Evolutionary conservation across 2,888 invertebrate species (phyloP).

Genomic region (Graphium colonna): DNA sequence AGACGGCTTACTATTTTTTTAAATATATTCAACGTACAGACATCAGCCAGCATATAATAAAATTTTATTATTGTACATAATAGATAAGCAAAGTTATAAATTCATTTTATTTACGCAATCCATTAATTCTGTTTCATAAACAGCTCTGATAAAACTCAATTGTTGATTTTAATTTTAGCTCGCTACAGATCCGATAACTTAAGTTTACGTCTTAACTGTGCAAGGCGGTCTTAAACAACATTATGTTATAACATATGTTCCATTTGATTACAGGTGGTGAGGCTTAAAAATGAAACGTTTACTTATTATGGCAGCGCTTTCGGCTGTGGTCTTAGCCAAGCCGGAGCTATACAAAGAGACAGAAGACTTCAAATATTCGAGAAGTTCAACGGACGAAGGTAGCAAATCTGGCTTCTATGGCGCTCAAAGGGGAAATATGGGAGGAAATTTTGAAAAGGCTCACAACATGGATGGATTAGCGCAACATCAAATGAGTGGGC

Average conservation of each 20-base stretch:
- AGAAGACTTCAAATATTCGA: slow-evolving; percentile 71
- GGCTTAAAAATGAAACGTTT: slow-evolving; percentile 51
- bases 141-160: neutral
- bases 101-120: too few relatives aligned
- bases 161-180: too few relatives aligned
- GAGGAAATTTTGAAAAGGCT: slow-evolving; percentile 71
- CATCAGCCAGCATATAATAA: too few relatives aligned
- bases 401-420: slow-evolving; percentile 67
- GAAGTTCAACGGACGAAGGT: slow-evolving; percentile 73
- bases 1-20: too few relatives aligned
- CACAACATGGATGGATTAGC: slow-evolving; percentile 73
- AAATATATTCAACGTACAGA: too few relatives aligned
- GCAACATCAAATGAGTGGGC: slow-evolving; percentile 69
- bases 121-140: too few relatives aligned
- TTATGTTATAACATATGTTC: neutral
- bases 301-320: slow-evolving; percentile 48
- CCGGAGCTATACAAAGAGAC: slow-evolving; percentile 69
- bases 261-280: slow-evolving; percentile 39
- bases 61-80: too few relatives aligned
- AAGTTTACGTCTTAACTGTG: too few relatives aligned
- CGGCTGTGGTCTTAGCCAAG: slow-evolving; percentile 52
- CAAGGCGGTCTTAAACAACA: too few relatives aligned
- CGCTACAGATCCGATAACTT: too few relatives aligned
- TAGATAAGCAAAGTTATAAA: too few relatives aligned
- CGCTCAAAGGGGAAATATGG: slow-evolving; percentile 75